Percentiles rank a stretch among this genome's conserved stretches.
These are phyloP conservation scores for Premnoplex brunnescens DNA, from an alignment of 2,797 vertebrate genomes.

Conservation along the genomic window DNA sequence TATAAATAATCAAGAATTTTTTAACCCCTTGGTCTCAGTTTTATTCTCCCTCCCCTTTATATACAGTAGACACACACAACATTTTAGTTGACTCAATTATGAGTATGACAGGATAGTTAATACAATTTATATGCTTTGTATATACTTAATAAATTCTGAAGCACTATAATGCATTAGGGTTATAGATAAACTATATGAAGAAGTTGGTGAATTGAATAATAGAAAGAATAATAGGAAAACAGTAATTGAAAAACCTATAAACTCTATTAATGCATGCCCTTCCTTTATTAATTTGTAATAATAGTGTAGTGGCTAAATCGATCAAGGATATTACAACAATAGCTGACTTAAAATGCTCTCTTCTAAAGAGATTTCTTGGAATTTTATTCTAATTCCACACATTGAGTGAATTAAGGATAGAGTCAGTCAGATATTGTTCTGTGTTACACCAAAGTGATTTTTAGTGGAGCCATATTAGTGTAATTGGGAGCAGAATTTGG, in stretches of 20 bases:
- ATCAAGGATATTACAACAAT: slow-evolving; percentile 42
- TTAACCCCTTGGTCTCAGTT: slow-evolving; percentile 57
- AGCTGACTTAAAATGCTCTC: slow-evolving; percentile 1
- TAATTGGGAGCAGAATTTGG: slow-evolving; percentile 12
- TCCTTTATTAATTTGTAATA: slow-evolving; percentile 77
- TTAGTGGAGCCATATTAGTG: background rate
- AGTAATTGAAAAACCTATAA: slow-evolving; percentile 72
- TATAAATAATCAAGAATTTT: slow-evolving; percentile 60
- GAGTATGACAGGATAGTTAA: slow-evolving; percentile 65
- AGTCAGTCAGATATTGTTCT: background rate
- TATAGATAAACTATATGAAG: slow-evolving; percentile 61
- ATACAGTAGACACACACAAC: slow-evolving; percentile 6
- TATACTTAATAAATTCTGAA: slow-evolving; percentile 71
- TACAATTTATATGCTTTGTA: slow-evolving; percentile 68
- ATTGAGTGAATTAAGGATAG: slow-evolving; percentile 1
- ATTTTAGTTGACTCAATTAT: slow-evolving; percentile 69
- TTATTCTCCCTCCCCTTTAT: slow-evolving; percentile 25
- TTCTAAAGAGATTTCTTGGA: slow-evolving; percentile 10
- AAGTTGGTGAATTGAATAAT: slow-evolving; percentile 67
- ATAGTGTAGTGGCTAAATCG: slow-evolving; percentile 68
- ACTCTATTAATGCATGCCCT: slow-evolving; percentile 53
- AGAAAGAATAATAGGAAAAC: slow-evolving; percentile 71
- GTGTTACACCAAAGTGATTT: background rate
- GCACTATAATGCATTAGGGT: slow-evolving; percentile 31
- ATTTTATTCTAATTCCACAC: slow-evolving; percentile 25